Evolutionary conservation across 2,888 invertebrate genomes (phyloP).

Genomic region (Lithophane leautieri): DNA sequence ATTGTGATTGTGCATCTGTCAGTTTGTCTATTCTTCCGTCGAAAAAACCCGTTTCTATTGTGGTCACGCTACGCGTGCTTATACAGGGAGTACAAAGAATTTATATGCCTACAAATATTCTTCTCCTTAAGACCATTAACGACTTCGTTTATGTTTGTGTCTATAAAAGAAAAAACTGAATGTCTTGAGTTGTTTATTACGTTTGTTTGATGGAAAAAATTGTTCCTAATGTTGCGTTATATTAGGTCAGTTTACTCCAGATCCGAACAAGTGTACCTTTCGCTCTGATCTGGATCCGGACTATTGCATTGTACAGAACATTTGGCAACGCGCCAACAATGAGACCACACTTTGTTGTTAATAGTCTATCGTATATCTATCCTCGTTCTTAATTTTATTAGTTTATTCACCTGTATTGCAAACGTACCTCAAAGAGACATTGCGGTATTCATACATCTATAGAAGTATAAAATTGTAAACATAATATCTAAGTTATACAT

Average conservation of each 20-base stretch:
- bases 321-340: conserved; percentile 73
- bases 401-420: conserved; percentile 76
- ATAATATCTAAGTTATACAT: conserved; percentile 19
- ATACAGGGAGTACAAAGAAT: conserved; percentile 8
- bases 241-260: conserved; percentile 42
- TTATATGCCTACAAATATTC: not conserved
- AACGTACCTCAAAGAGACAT: conserved; percentile 62
- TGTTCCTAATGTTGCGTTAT: conserved; percentile 19
- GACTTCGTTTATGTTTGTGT: conserved; percentile 3
- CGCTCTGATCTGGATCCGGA: conserved; percentile 36
- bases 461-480: conserved; percentile 25
- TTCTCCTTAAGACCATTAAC: not conserved
- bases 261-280: conserved; percentile 32
- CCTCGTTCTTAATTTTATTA: conserved; percentile 75
- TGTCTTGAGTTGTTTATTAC: not conserved
- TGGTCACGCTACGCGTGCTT: not conserved
- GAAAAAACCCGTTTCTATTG: too few relatives aligned
- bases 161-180: not conserved
- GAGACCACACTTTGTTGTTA: conserved; percentile 73
- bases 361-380: conserved; percentile 69
- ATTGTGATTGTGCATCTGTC: too few relatives aligned
- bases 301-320: conserved; percentile 66
- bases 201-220: conserved; percentile 11
- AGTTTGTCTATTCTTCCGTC: too few relatives aligned
- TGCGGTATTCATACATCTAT: conserved; percentile 34